Percentiles rank a stretch among this genome's conserved stretches.
Conservation (phyloP, 2,797 vertebrate genomes). For the Melanotaenia parkinsoni region DNA sequence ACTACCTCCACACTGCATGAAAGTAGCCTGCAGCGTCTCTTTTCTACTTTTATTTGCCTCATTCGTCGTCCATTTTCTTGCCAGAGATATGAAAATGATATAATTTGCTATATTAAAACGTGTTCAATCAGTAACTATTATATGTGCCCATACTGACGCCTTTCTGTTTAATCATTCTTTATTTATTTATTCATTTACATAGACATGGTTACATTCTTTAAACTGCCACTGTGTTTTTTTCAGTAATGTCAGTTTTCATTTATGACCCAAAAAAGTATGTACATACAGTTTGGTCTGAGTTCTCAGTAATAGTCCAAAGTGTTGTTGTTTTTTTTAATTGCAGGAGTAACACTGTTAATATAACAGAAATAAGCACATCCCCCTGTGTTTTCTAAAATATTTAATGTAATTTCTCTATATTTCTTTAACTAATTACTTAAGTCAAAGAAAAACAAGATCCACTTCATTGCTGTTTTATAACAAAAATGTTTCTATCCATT, state of each 20-base stretch:
- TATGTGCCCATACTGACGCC: not conserved
- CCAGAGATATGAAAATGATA: not conserved
- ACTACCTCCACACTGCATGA: conserved; percentile 34
- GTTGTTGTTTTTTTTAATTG: conserved; percentile 16
- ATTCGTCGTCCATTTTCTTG: conserved; percentile 10
- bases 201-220: not conserved
- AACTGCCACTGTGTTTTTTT: conserved; percentile 19
- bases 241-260: conserved; percentile 5
- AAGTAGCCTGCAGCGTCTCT: conserved; percentile 21
- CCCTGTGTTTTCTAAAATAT: conserved; percentile 7
- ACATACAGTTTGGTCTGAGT: conserved; percentile 46
- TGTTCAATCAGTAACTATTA: not conserved
- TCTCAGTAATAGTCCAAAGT: conserved; percentile 36
- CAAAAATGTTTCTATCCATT: conserved; percentile 54
- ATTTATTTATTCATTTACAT: conserved; percentile 10
- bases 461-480: conserved; percentile 50
- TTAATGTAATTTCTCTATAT: conserved; percentile 31
- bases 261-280: conserved; percentile 25
- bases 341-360: conserved; percentile 23
- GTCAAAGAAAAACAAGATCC: conserved; percentile 30
- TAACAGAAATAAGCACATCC: conserved; percentile 13
- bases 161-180: conserved; percentile 4
- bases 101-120: not conserved
- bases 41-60: conserved; percentile 28
- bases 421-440: conserved; percentile 36